phyloP scores from a whole-genome alignment of 2,113 vertebrate species.

The Rynchops niger region DNA sequence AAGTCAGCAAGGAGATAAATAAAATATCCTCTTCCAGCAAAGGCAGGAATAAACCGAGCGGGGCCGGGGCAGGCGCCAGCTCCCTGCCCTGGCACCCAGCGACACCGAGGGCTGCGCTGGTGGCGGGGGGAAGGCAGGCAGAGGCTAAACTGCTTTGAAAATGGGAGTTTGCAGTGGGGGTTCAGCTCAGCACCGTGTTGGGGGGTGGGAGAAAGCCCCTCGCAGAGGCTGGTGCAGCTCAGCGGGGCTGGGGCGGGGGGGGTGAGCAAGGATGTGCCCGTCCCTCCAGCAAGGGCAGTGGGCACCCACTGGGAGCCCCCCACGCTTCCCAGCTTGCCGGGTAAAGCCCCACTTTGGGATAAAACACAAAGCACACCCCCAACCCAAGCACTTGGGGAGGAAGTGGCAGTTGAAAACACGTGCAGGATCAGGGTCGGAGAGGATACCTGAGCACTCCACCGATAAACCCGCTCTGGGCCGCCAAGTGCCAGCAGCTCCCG shows the following conservation, averaged over 20 bases:
- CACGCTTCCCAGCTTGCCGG: neutral
- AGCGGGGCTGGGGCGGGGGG: neutral
- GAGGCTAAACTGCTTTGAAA: neutral
- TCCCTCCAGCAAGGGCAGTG: neutral
- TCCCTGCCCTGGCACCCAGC: neutral
- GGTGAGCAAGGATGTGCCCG: no score
- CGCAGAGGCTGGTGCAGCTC: neutral
- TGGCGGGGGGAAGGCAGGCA: accelerated
- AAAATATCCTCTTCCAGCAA: neutral
- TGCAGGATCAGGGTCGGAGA: accelerated
- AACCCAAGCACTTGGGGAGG: neutral
- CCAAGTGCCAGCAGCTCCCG: neutral
- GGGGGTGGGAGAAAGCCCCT: no score
- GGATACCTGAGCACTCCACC: accelerated
- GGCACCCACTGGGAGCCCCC: neutral
- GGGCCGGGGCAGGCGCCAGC: neutral
- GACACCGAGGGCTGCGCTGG: neutral
- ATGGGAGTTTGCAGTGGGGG: neutral
- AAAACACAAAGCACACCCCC: neutral
- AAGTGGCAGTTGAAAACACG: accelerated
- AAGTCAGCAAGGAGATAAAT: slow-evolving; percentile 1
- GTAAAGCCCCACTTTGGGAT: neutral
- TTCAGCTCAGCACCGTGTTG: neutral
- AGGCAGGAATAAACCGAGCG: neutral
- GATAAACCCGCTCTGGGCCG: accelerated